These are phyloP conservation scores for Tenthredo scrophulariae DNA, from an alignment of 2,888 invertebrate species.

Conservation along the genomic window DNA sequence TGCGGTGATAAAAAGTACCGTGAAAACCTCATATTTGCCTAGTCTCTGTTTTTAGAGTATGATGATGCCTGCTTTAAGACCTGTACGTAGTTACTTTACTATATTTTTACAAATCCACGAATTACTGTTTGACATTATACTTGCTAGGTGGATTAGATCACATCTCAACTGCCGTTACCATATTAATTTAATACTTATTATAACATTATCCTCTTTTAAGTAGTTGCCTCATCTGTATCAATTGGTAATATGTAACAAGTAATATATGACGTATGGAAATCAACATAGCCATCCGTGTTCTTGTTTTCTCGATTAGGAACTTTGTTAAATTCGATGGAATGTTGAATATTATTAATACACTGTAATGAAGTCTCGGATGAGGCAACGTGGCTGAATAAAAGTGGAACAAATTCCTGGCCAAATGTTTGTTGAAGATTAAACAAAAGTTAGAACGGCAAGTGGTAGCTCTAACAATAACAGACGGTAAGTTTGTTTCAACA, in stretches of 20 bases:
- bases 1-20: background rate
- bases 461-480: background rate
- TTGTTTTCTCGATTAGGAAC: background rate
- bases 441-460: background rate
- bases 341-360: slow-evolving; percentile 14
- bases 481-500: slow-evolving; percentile 15
- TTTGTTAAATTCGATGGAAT: slow-evolving; percentile 1
- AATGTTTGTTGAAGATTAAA: background rate
- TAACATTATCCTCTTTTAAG: background rate
- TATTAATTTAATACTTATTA: slow-evolving; percentile 25
- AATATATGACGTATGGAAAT: background rate
- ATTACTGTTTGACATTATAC: slow-evolving; percentile 33
- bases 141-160: slow-evolving; percentile 35
- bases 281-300: background rate
- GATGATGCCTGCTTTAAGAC: background rate
- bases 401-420: background rate
- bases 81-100: background rate
- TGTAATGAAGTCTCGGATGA: background rate
- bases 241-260: background rate
- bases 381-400: background rate
- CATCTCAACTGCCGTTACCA: slow-evolving; percentile 25
- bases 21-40: background rate
- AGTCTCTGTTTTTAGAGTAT: background rate
- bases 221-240: slow-evolving; percentile 11
- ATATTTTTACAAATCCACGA: slow-evolving; percentile 49